Evolutionary conservation across 2,113 vertebrate genomes (phyloP), one percentile per base, ranked within the genome.

Genomic region (Phainopepla nitens): DNA sequence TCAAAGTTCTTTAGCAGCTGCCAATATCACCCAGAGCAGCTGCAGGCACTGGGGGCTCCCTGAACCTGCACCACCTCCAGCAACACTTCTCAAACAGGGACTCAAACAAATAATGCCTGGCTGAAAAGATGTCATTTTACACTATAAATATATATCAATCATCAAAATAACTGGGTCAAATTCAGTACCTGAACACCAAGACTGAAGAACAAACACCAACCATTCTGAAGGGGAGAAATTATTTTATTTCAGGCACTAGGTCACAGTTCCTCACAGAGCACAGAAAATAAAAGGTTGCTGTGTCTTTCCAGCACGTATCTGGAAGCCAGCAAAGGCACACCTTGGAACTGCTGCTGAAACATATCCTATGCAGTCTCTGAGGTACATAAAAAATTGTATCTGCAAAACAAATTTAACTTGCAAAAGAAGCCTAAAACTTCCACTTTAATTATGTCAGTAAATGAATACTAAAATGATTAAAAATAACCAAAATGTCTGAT

Each of bases 41-140:
- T 69, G 68, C 14, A 51, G 49, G 41, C 56, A 54, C 9, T 1
- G 20, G 10, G 57, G 44, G n/a, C 45, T 82, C 36, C 42, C 80
- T n/a, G 16, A 42, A 64, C 28, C 45, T 41, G 9, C 0, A 42
- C 15, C 36, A 53, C 15, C 45, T 70, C 35, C 75, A 82, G 11
- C 1, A 2, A 54, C 0, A 0, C 17, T 41, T 60, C 56, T 42
- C 78, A 82, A 64, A 31, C 4, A 62, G 15, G 3, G 9, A 73
- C 11, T 39, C 64, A 64, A 72, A 69, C 35, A 77, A n/a, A 8
- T 11, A 58, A 93, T 6, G 6, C 13, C 54, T 20, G 24, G 31
- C 15, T 87, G 42, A 53, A 86, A 71, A 89, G 15, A 17, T 13
- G 36, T 27, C 11, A 49, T 50, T 72, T 22, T 53, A 51, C 14